Base-by-base conservation (phyloP, 2,113 vertebrate genomes). In the Elachura formosa region DNA sequence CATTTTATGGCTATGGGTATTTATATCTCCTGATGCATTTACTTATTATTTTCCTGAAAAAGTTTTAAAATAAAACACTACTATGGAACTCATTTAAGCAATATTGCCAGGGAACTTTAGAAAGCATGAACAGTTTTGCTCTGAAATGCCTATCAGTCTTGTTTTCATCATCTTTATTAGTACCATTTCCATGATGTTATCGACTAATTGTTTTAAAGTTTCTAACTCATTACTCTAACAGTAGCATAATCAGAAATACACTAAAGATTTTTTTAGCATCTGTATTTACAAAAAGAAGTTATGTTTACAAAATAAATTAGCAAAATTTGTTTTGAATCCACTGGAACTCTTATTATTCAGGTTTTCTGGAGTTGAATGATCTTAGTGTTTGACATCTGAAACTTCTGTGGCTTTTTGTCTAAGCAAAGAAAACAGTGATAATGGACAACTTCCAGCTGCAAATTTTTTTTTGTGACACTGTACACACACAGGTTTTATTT, bases 361-460 rank as follows among this genome's bases (percentile, higher is more conserved):
- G n/a, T 83, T 95, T 96, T 90, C 34, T 92, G 48, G 66, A 97
- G 71, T 56, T 66, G 51, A 96, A 94, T 64, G 90, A 96, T 93
- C 94, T 94, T 83, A 85, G 85, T 82, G 41, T 88, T 76, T 97
- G 97, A 97, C 94, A 94, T 94, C 61, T 89, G 84, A 97, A 96
- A 97, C 85, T 91, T 93, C 74, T 86, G 93, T 80, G 93, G 94
- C 76, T 97, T 97, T 98, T 96, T 95, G 89, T 97, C 59, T 90
- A 93, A 96, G 95, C 94, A 97, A 96, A 97, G 96, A 96, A 97
- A 97, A 96, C 89, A 96, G 93, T 71, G 96, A 97, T 92, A 98
- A 97, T 87, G 95, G 96, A 96, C 82, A 94, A 81, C 83, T 96
- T 97, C 96, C 98, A 98, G 97, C 97, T 97, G 94, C 94, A 97